These are phyloP conservation scores for Pristionchus maxplancki DNA, from an alignment of 2,888 invertebrate genomes.

Conservation along the genomic window DNA sequence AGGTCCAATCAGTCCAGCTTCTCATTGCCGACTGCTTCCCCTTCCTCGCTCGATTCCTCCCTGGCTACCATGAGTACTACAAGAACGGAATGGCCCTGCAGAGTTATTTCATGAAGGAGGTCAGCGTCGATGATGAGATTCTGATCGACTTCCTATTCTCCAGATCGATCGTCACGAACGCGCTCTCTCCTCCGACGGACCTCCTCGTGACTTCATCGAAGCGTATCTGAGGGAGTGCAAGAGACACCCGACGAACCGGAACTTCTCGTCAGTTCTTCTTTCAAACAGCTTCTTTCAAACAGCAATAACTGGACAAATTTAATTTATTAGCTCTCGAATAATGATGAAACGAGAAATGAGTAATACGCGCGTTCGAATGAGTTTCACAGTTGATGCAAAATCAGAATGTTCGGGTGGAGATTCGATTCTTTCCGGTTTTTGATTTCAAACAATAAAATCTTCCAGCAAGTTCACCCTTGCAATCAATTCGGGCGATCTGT, in stretches of 20 bases:
- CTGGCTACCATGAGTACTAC: constrained; percentile 59
- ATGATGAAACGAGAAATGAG: no score
- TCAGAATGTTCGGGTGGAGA: not conserved
- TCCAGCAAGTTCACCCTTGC: constrained; percentile 60
- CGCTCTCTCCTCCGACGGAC: constrained; percentile 54
- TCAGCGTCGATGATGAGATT: not conserved
- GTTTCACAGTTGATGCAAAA: not conserved
- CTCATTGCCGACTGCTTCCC: constrained; percentile 65
- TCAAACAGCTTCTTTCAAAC: no score
- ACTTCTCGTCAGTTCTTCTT: constrained; percentile 39
- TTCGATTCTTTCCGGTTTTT: not conserved
- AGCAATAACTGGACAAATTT: no score
- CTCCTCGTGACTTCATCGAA: constrained; percentile 70
- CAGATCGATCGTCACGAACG: constrained; percentile 33
- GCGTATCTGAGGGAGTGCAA: constrained; percentile 63
- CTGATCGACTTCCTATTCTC: no score
- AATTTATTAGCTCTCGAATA: no score
- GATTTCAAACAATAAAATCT: not conserved
- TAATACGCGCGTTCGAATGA: not conserved
- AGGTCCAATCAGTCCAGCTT: constrained; percentile 46
- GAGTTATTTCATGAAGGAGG: constrained; percentile 56
- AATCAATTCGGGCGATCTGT: constrained; percentile 65
- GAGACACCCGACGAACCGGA: not conserved
- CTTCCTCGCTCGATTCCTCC: constrained; percentile 60
- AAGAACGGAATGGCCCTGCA: constrained; percentile 65